A percentile compares a stretch with the other conserved stretches of the same genome.
phyloP scores from a whole-genome alignment of 2,113 vertebrate species.

The Tragelaphus strepsiceros region DNA sequence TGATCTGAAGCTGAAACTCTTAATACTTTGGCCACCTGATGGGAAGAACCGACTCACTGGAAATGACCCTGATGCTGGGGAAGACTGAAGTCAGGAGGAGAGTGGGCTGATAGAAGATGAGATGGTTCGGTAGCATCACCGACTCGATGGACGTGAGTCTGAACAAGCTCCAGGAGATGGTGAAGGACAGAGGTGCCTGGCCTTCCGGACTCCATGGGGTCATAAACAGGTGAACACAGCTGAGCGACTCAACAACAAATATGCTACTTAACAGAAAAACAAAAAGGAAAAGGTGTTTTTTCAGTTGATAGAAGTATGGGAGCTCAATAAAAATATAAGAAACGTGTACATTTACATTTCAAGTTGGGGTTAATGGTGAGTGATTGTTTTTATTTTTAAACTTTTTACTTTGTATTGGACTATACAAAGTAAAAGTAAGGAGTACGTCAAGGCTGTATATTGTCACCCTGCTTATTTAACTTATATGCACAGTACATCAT shows the following conservation, averaged over 20 bases:
- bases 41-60: accelerated
- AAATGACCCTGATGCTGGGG: neutral
- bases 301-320: neutral
- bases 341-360: accelerated
- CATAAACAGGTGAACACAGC: neutral
- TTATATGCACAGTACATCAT: too few species aligned
- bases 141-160: accelerated
- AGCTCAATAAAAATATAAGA: neutral
- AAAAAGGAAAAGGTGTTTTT: neutral
- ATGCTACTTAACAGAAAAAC: neutral
- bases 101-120: neutral
- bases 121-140: accelerated
- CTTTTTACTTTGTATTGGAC: neutral
- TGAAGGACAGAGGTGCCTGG: neutral
- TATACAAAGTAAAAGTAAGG: too few species aligned
- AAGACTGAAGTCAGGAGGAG: neutral
- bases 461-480: too few species aligned
- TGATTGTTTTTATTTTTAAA: neutral
- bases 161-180: neutral
- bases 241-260: neutral
- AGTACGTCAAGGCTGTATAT: too few species aligned
- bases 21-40: neutral
- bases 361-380: neutral
- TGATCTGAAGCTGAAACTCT: neutral
- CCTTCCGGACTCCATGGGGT: accelerated